Base-by-base conservation (phyloP, 2,797 vertebrate species). In the Melanotaenia boesemani region DNA sequence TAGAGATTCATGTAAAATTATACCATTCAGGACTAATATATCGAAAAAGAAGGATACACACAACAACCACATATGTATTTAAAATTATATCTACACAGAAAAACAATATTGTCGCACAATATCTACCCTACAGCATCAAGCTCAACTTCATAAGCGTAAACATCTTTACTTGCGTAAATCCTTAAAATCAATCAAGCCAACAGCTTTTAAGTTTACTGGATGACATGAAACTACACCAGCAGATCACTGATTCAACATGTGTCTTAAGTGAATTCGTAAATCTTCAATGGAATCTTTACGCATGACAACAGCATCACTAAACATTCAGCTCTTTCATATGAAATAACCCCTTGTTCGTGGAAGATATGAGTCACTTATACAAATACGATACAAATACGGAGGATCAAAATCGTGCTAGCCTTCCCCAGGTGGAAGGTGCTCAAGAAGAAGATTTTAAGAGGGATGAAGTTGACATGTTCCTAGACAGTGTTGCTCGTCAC, bases 21-120 rank as follows among this genome's bases (percentile, higher is more conserved):
- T 63, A 75, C 74, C 64, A 79, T 52, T 50, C 57, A 73, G 67
- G 66, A 74, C 56, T 76, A 64, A 57, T 60, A 18, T 60, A 41
- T 70, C 50, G 63, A 58, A 57, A 71, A 82, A 81, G 72, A 63
- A 88, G 84, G 64, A 68, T 62, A 64, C 44, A 20, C 55, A 67
- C 76, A 84, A 85, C 73, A 41, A 52, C 76, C 77, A 82, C 82
- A 80, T 89, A 68, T 86, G 81, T 41, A 28, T 76, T 70, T 68
- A 39, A 78, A 69, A 85, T 76, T 0, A 3, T 52, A 22, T 52
- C 8, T 22, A n/a, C 5, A 18, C n/a, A 50, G 24, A 37, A 28
- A 30, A 30, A 1, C 18, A 28, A 10, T 28, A 37, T 68, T 39
- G 16, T 16, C 6, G 65, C 4, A 22, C 41, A 48, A 24, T 37